Percentiles rank a stretch among this genome's conserved stretches.
These are phyloP conservation scores for Hestina assimilis DNA, from an alignment of 1,140 invertebrate species.

Conservation along the genomic window DNA sequence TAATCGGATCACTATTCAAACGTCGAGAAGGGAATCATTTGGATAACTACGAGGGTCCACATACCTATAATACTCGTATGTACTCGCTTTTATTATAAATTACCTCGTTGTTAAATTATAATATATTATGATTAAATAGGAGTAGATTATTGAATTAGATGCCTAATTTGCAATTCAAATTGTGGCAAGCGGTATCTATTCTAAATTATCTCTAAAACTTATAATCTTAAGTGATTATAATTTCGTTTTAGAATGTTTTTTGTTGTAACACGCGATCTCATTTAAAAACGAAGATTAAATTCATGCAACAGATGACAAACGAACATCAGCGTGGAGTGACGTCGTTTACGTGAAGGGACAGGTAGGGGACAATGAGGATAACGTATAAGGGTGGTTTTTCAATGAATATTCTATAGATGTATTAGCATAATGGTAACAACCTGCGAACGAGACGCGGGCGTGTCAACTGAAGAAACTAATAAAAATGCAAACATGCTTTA, in stretches of 20 bases:
- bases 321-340: background rate
- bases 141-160: slow-evolving; percentile 33
- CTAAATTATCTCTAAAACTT: background rate
- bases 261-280: background rate
- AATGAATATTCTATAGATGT: slow-evolving; percentile 58
- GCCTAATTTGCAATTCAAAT: slow-evolving; percentile 32
- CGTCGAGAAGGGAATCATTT: slow-evolving; percentile 38
- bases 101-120: slow-evolving; percentile 25
- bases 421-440: slow-evolving; percentile 71
- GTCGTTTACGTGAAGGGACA: background rate
- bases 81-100: too few species aligned
- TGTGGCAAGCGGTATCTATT: background rate
- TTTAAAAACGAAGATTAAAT: background rate
- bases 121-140: slow-evolving; percentile 30
- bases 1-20: slow-evolving; percentile 54
- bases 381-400: slow-evolving; percentile 52
- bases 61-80: too few species aligned
- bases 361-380: slow-evolving; percentile 23
- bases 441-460: slow-evolving; percentile 54
- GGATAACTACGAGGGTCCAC: slow-evolving; percentile 30
- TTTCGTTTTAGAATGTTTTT: background rate
- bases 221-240: background rate
- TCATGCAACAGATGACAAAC: background rate
- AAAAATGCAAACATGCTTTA: slow-evolving; percentile 55
- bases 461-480: slow-evolving; percentile 43